These are phyloP conservation scores for Limnephilus lunatus DNA, from an alignment of 2,888 invertebrate genomes.

Conservation along the genomic window DNA sequence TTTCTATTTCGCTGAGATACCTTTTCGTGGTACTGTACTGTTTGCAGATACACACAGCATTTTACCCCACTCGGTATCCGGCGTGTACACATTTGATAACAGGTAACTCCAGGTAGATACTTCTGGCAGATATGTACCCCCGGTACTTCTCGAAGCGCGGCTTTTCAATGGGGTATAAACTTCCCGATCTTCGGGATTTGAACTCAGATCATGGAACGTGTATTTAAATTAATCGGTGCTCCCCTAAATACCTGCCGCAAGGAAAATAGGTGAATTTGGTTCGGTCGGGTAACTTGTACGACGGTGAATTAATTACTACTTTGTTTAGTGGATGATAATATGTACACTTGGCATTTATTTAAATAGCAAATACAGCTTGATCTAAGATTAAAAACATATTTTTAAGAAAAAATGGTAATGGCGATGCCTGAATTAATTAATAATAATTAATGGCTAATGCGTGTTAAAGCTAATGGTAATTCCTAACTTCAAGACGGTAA, in stretches of 20 bases:
- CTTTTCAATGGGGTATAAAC: slow-evolving; percentile 6
- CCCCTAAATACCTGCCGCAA: slow-evolving; percentile 2
- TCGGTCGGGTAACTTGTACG: background rate
- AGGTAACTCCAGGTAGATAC: slow-evolving; percentile 34
- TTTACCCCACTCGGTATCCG: slow-evolving; percentile 13
- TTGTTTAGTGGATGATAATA: background rate
- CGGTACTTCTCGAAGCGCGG: slow-evolving; percentile 20
- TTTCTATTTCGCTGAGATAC: slow-evolving; percentile 42
- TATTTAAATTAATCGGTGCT: slow-evolving; percentile 39
- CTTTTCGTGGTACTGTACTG: slow-evolving; percentile 36
- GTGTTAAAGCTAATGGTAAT: too few relatives aligned
- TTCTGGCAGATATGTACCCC: background rate
- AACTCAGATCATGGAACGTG: slow-evolving; percentile 34
- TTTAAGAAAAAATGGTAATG: background rate
- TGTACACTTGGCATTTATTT: background rate
- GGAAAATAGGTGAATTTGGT: background rate
- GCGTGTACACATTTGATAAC: slow-evolving; percentile 65
- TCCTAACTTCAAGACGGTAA: too few relatives aligned
- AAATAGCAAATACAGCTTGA: background rate
- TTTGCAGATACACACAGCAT: slow-evolving; percentile 42
- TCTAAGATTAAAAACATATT: background rate
- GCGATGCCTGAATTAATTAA: too few relatives aligned
- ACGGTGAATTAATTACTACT: background rate
- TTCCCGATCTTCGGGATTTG: slow-evolving; percentile 32
- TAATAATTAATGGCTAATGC: too few relatives aligned